These are phyloP conservation scores for Pemphredon lugubris DNA, from an alignment of 2,888 invertebrate species.

Conservation along the genomic window DNA sequence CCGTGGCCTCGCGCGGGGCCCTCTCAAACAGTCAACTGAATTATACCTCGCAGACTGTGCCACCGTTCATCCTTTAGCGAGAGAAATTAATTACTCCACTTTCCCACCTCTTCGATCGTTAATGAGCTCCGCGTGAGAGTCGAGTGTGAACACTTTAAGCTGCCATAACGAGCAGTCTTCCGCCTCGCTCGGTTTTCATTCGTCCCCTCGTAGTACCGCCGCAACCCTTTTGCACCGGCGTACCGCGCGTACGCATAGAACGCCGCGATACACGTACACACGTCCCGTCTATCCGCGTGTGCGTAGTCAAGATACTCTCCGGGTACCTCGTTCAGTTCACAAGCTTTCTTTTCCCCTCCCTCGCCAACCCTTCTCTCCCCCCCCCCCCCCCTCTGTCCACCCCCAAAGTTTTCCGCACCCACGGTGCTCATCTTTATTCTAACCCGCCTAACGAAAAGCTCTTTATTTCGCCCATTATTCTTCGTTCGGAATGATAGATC, in stretches of 20 bases:
- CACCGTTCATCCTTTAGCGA: constrained; percentile 23
- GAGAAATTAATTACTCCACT: constrained; percentile 69
- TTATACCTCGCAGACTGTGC: constrained; percentile 43
- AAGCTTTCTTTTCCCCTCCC: neutral
- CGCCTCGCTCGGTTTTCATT: constrained; percentile 55
- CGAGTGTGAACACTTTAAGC: constrained; percentile 64
- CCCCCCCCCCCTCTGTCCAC: neutral
- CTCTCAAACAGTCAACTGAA: constrained; percentile 32
- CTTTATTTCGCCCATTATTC: constrained; percentile 11
- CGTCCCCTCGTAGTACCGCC: constrained; percentile 31
- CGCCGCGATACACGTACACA: constrained; percentile 3
- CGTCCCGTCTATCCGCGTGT: constrained; percentile 1
- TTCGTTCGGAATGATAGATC: neutral
- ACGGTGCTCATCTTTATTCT: neutral
- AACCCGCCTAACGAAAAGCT: constrained; percentile 7
- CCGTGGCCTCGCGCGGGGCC: no score
- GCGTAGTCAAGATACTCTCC: constrained; percentile 23
- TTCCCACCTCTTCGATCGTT: constrained; percentile 68
- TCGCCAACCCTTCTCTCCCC: neutral
- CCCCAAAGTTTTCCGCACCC: neutral
- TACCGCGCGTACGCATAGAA: no score
- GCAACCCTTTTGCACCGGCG: constrained; percentile 36
- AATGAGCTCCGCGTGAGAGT: constrained; percentile 68
- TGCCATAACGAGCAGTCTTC: constrained; percentile 59
- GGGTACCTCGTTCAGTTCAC: neutral